Percentiles rank a stretch among this genome's conserved stretches.
Evolutionary conservation across 2,888 invertebrate species (phyloP).

Genomic region (Drosophila pseudotalamancana): DNA sequence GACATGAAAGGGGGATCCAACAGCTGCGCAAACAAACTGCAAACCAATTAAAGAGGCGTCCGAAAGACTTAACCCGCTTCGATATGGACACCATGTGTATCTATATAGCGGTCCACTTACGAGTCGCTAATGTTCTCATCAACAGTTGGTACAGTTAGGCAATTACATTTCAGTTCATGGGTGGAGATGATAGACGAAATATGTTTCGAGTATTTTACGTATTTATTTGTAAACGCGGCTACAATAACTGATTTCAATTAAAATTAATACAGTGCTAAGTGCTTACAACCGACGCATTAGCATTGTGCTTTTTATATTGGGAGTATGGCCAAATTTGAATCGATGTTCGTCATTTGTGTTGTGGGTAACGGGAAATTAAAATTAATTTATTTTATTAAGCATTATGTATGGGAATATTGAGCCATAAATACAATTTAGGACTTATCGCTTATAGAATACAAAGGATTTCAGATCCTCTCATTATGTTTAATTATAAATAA

Average conservation of each 20-base stretch:
- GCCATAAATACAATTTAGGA: constrained; percentile 34
- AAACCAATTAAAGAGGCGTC: constrained; percentile 64
- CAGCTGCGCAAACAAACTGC: constrained; percentile 76
- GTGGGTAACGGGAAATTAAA: background rate
- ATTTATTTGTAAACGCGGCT: constrained; percentile 30
- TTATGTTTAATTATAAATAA: constrained; percentile 22
- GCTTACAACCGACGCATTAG: constrained; percentile 60
- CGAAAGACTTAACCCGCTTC: constrained; percentile 18
- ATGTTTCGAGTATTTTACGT: constrained; percentile 18
- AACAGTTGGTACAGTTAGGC: constrained; percentile 37
- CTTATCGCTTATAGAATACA: constrained; percentile 38
- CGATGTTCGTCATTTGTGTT: constrained; percentile 1
- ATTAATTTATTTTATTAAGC: constrained; percentile 2
- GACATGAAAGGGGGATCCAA: constrained; percentile 27
- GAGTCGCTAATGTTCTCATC: background rate
- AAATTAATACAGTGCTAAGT: constrained; percentile 52
- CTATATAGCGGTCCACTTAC: background rate
- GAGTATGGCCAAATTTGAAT: background rate
- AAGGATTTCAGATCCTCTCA: constrained; percentile 3
- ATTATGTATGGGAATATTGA: background rate
- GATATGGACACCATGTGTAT: background rate
- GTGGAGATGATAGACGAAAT: background rate
- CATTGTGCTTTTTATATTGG: background rate
- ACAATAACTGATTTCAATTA: constrained; percentile 33
- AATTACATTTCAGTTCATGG: constrained; percentile 3